Percentiles rank a stretch among this genome's conserved stretches.
Conservation (phyloP, 1,140 invertebrate genomes). For the Himalopsyche phryganea region DNA sequence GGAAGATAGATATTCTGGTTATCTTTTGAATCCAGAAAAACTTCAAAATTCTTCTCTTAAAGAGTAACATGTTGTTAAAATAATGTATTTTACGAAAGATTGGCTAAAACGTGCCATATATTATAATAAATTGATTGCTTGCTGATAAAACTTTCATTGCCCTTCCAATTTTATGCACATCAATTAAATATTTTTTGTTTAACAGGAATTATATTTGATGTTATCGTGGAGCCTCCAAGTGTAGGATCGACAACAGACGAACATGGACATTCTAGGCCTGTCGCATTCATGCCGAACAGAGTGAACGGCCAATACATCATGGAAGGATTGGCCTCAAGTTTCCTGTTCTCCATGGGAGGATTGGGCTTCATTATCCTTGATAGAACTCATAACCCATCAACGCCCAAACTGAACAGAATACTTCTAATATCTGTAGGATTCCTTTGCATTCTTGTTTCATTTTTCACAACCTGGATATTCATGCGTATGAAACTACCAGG, state of each 20-base stretch:
- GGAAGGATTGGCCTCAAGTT: constrained; percentile 96
- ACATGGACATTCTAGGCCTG: constrained; percentile 89
- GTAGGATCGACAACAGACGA: constrained; percentile 97
- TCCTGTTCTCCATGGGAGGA: constrained; percentile 92
- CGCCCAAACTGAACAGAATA: constrained; percentile 88
- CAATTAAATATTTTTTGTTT: constrained; percentile 33
- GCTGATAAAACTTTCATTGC: no score
- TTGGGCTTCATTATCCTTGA: constrained; percentile 96
- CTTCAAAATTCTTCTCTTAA: no score
- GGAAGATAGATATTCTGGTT: no score
- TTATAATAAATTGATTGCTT: no score
- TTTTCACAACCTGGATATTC: constrained; percentile 95
- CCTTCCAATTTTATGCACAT: no score
- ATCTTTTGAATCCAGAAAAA: no score
- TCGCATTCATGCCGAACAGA: constrained; percentile 97
- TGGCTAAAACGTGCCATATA: no score
- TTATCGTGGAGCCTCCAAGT: constrained; percentile 96
- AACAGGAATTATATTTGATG: constrained; percentile 96
- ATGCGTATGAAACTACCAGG: constrained; percentile 98
- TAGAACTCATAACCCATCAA: constrained; percentile 86
- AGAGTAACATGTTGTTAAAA: no score
- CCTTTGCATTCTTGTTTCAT: constrained; percentile 89
- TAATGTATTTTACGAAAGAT: no score
- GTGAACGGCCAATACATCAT: constrained; percentile 99
- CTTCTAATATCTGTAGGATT: constrained; percentile 91